Base-by-base conservation (phyloP, 2,797 vertebrate genomes). In the Antrozous pallidus region DNA sequence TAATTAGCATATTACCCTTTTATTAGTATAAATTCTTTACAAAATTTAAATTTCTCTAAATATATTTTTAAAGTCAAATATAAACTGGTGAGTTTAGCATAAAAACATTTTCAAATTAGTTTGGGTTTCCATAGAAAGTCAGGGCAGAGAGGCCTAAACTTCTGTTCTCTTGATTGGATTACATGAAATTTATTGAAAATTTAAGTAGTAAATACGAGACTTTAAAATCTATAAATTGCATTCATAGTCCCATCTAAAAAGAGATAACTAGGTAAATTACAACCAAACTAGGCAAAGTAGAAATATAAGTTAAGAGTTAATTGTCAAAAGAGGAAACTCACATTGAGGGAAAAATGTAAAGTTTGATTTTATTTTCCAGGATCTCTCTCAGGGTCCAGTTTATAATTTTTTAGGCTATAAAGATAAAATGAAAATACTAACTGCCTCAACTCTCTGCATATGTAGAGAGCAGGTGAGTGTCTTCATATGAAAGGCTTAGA, bases 21-120 rank as follows among this genome's bases (percentile, higher is more conserved):
- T n/a, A n/a, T n/a, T n/a, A n/a, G n/a, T n/a, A n/a, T n/a, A n/a
- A n/a, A n/a, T 49, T 96, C 88, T 75, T 92, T 94, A 95, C 88
- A 71, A 94, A 93, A 96, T 96, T 96, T 95, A 75, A 85, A 92
- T 96, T 97, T 96, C 93, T 96, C 33, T 73, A 67, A 87, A 89
- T 42, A 75, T 93, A 56, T 95, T 89, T 73, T 67, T 2, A 17
- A 65, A n/a, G 63, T 65, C 61, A 95, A 97, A 88, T 92, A 81
- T 80, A 61, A 84, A 92, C 90, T 49, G 89, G 47, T 69, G 96
- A 80, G 85, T 96, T 96, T 63, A 80, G 54, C 93, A 87, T 73
- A 92, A 89, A 93, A 93, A 77, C 42, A 87, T 96, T 73, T 74
- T 75, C 16, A 71, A 13, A 90, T 86, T 71, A 93, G 36, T 51